Evolutionary conservation across 2,888 invertebrate genomes (phyloP), one percentile per base, ranked within the genome.

Genomic region (Agrotis segetum): DNA sequence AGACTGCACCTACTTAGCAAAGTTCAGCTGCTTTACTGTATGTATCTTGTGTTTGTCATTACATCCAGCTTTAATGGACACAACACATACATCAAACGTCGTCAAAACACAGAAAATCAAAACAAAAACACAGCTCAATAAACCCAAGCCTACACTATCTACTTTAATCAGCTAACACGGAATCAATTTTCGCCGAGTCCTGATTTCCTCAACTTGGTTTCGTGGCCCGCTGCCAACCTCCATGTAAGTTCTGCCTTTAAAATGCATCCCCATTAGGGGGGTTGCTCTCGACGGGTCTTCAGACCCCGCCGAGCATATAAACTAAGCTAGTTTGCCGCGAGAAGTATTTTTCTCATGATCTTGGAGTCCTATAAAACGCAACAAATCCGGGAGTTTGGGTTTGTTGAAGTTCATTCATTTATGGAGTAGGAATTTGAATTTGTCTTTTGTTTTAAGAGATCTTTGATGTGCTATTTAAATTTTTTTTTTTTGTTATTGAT

Each of bases 211-310:
- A 79, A 82, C 84, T 85, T 84, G 82, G 77, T 84, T 87, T 85
- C 72, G 88, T 94, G 94, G 94, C 92, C 63, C 60, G 61, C 61
- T 75, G 89, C 93, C 93, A 93, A 87, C 67, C 72, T 71, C 29
- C 82, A 74, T 84, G 71, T 83, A 78, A 47, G 75, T 81, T 81
- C 77, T 71, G 78, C 77, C 77, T 84, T 89, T 88, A 89, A 90
- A 92, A 92, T 92, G 91, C 92, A 92, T 88, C 88, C 87, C 92
- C 90, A 93, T 94, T 94, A 94, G 90, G 88, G 81, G 50, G 75
- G 84, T 84, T 83, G 85, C 89, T 85, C 91, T 90, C 84, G 82
- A 92, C 89, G 86, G 86, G 69, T 60, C 88, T 89, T 85, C 85
- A 83, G 79, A 81, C 75, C 82, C 85, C 84, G 86, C 81, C 72